These are phyloP conservation scores for Anisognathus igniventris DNA, from an alignment of 2,797 vertebrate species.

Conservation along the genomic window DNA sequence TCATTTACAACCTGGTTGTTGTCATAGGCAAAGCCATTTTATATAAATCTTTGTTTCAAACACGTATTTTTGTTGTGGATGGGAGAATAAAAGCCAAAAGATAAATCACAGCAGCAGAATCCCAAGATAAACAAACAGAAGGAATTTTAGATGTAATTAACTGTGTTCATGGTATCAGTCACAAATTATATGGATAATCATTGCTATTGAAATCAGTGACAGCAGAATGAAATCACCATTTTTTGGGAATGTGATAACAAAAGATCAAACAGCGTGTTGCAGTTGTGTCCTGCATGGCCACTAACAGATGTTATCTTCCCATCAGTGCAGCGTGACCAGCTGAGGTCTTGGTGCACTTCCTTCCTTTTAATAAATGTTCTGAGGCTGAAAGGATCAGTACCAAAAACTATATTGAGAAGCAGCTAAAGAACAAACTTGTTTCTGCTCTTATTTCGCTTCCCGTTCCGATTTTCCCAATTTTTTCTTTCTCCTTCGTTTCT, in stretches of 20 bases:
- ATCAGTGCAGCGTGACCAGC: rapidly evolving
- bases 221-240: not conserved
- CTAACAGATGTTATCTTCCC: not conserved
- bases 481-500: not conserved
- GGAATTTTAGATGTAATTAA: not conserved
- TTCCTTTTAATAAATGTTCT: not conserved
- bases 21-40: not conserved
- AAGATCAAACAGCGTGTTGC: not conserved
- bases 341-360: not conserved
- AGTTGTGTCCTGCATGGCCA: not conserved
- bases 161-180: not conserved
- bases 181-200: not conserved
- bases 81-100: not conserved
- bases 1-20: not conserved
- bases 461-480: not conserved
- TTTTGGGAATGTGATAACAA: not conserved
- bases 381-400: not conserved
- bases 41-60: not conserved
- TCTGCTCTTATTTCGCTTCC: not conserved
- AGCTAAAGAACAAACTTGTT: not conserved
- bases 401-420: not conserved
- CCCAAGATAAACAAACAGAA: not conserved
- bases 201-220: not conserved
- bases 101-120: not conserved
- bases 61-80: not conserved